Evolutionary conservation across 1,140 invertebrate genomes (phyloP).

Genomic region (Drosophila mauritiana): DNA sequence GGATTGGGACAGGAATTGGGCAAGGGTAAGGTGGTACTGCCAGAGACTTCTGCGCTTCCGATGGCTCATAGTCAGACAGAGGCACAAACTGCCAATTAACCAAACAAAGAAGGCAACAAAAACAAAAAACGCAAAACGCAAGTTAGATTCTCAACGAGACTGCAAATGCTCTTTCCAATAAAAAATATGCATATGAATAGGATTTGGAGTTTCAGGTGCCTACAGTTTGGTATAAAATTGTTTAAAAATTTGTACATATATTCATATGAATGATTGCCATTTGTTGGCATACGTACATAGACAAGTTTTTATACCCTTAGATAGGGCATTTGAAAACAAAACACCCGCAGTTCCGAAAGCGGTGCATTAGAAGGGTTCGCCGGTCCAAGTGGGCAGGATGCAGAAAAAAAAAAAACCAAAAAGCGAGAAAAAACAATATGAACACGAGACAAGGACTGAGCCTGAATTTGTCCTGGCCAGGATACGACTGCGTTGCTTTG

Average conservation of each 20-base stretch:
- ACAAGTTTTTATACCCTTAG: background rate
- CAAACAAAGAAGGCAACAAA: slow-evolving; percentile 54
- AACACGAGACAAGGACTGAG: slow-evolving; percentile 21
- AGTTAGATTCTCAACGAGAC: background rate
- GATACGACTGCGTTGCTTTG: slow-evolving; percentile 1
- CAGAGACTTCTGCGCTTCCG: slow-evolving; percentile 18
- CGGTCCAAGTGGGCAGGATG: slow-evolving; percentile 17
- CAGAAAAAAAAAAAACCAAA: background rate
- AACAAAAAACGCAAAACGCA: background rate
- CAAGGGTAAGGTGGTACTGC: background rate
- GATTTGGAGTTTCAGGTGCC: too few species aligned
- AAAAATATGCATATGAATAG: background rate
- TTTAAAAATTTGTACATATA: too few species aligned
- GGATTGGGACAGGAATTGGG: background rate
- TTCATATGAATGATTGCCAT: too few species aligned
- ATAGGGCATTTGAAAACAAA: slow-evolving; percentile 17
- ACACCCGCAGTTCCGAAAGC: slow-evolving; percentile 41
- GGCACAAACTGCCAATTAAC: slow-evolving; percentile 74
- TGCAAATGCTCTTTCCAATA: slow-evolving; percentile 1
- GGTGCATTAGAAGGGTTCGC: slow-evolving; percentile 49
- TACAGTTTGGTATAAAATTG: too few species aligned
- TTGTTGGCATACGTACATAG: too few species aligned
- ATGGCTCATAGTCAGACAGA: slow-evolving; percentile 13
- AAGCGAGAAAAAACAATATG: background rate
- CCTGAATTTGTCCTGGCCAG: slow-evolving; percentile 28